These are phyloP conservation scores for Myrmecophaga tridactyla DNA, from an alignment of 2,113 vertebrate genomes.

Conservation along the genomic window DNA sequence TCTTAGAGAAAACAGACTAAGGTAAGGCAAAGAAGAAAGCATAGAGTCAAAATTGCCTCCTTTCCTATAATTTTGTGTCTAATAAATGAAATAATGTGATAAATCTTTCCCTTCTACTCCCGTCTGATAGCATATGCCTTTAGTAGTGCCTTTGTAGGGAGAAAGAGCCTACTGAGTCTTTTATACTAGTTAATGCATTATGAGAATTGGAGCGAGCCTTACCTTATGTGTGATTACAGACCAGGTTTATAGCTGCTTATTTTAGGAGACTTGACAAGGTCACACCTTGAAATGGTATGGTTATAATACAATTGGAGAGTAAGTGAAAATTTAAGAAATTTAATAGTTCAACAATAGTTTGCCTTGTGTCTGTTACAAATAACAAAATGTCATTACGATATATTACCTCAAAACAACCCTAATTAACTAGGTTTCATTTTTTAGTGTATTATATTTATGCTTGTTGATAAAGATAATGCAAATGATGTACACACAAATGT, in stretches of 20 bases:
- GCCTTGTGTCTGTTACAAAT: slow-evolving; percentile 75
- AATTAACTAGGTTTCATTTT: slow-evolving; percentile 31
- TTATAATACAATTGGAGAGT: slow-evolving; percentile 49
- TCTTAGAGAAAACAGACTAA: not conserved
- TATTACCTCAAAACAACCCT: slow-evolving; percentile 50
- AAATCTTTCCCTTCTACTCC: not conserved
- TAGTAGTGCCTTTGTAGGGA: not conserved
- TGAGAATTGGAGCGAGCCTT: slow-evolving; percentile 10
- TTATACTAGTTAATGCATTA: not conserved
- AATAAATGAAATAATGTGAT: not conserved
- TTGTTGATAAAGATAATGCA: slow-evolving; percentile 33
- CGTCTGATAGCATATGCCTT: not conserved
- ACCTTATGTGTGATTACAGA: not conserved
- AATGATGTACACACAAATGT: not conserved
- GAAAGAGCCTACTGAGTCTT: slow-evolving; percentile 6
- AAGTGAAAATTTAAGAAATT: slow-evolving; percentile 71
- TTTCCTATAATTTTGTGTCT: not conserved
- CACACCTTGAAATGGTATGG: slow-evolving; percentile 23
- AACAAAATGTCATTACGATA: slow-evolving; percentile 66
- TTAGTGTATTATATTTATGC: not conserved
- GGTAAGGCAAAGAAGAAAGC: not conserved
- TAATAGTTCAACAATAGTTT: slow-evolving; percentile 73
- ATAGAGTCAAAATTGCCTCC: not conserved
- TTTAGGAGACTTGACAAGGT: slow-evolving; percentile 22
- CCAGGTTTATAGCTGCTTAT: slow-evolving; percentile 23